Evolutionary conservation across 2,797 vertebrate genomes (phyloP).

Genomic region (Microcaecilia unicolor): DNA sequence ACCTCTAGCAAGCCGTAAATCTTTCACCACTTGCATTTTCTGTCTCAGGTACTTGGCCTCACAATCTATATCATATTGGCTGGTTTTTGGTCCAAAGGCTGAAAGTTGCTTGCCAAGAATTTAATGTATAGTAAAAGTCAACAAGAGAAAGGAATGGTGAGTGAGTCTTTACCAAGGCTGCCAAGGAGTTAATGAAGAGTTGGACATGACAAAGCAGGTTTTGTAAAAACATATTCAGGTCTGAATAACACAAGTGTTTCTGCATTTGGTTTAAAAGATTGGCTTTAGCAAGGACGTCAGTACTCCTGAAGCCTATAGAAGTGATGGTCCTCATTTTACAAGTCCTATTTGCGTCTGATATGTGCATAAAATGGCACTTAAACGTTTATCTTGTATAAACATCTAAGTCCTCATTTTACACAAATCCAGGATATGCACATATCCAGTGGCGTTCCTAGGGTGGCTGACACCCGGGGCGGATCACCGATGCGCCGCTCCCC

Average conservation of each 20-base stretch:
- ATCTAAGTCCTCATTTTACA: no score
- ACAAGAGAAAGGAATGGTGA: constrained; percentile 22
- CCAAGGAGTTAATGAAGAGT: constrained; percentile 24
- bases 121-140: constrained; percentile 11
- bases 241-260: constrained; percentile 14
- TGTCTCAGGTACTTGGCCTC: constrained; percentile 21
- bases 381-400: no score
- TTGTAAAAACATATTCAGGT: constrained; percentile 18
- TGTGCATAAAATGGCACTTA: no score
- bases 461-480: no score
- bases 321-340: no score
- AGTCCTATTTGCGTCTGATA: no score
- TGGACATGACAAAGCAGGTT: constrained; percentile 5
- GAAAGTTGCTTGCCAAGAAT: constrained; percentile 25
- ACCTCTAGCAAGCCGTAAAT: constrained; percentile 11
- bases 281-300: no score
- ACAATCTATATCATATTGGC: constrained; percentile 5
- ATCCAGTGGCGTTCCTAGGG: no score
- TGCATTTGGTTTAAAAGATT: no score
- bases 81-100: constrained; percentile 20
- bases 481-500: no score
- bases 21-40: constrained; percentile 23
- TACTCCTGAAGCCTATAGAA: no score
- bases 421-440: no score
- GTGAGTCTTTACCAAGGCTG: constrained; percentile 19